These are phyloP conservation scores for Lamellibrachia columna DNA, from an alignment of 2,888 invertebrate species.

Conservation along the genomic window DNA sequence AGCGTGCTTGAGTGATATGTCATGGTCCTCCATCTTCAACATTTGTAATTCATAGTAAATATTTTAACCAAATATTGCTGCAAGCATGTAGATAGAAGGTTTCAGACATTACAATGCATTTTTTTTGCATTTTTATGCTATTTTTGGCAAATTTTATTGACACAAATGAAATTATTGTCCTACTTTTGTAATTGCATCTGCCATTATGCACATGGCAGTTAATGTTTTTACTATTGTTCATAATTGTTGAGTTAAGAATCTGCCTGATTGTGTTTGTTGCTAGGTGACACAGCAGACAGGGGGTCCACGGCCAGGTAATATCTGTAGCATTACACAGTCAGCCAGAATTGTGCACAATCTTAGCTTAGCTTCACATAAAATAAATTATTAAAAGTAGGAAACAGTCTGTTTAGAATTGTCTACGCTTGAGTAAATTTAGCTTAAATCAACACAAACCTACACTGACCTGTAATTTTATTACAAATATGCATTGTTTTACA, in stretches of 20 bases:
- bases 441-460: not conserved
- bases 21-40: too few species aligned
- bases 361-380: not conserved
- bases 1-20: too few species aligned
- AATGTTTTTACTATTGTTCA: not conserved
- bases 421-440: not conserved
- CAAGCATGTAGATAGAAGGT: not conserved
- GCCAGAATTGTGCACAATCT: not conserved
- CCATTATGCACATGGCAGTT: too few species aligned
- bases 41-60: not conserved
- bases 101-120: too few species aligned
- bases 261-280: not conserved
- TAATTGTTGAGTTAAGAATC: not conserved
- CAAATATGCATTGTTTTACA: too few species aligned
- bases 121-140: too few species aligned
- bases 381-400: not conserved
- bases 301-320: not conserved
- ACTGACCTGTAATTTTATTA: not conserved
- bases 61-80: not conserved
- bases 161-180: too few species aligned
- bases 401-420: not conserved
- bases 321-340: slow-evolving; percentile 20
- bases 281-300: not conserved
- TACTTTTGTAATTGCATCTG: too few species aligned
- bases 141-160: too few species aligned